Conservation (phyloP, 2,888 invertebrate genomes). For the Hecatera dysodea region DNA sequence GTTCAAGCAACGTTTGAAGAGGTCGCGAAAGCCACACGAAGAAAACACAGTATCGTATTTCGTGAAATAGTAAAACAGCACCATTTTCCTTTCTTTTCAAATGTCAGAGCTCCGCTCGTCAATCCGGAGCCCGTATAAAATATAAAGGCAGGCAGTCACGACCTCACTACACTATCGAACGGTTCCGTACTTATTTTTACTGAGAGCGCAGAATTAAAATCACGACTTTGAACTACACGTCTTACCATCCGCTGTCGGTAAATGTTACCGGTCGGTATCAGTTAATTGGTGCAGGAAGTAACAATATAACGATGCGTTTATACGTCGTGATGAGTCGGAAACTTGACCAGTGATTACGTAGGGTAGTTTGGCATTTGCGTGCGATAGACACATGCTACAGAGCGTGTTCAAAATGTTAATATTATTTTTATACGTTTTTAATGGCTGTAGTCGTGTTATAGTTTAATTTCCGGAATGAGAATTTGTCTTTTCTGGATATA, state of each 20-base stretch:
- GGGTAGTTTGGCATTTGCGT: constrained; percentile 44
- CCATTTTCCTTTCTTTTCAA: constrained; percentile 47
- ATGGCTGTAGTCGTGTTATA: not conserved
- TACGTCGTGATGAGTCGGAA: constrained; percentile 44
- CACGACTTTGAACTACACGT: constrained; percentile 65
- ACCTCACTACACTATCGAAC: constrained; percentile 64
- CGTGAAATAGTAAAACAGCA: constrained; percentile 23
- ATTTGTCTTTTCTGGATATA: not conserved
- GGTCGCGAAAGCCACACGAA: constrained; percentile 2
- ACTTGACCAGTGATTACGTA: constrained; percentile 27
- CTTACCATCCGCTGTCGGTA: constrained; percentile 34
- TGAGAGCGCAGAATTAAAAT: constrained; percentile 67
- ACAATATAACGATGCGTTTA: constrained; percentile 18
- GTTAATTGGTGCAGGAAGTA: constrained; percentile 41
- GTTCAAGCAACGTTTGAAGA: not conserved
- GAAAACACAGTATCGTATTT: constrained; percentile 38
- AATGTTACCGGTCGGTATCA: constrained; percentile 14
- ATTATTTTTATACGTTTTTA: constrained; percentile 14
- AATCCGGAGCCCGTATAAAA: constrained; percentile 48
- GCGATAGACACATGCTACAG: constrained; percentile 7
- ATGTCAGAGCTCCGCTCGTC: constrained; percentile 52
- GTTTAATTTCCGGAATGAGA: constrained; percentile 3
- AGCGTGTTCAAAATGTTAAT: constrained; percentile 31
- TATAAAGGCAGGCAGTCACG: constrained; percentile 64
- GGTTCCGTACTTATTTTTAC: constrained; percentile 68